Evolutionary conservation across 2,888 invertebrate species (phyloP).

Genomic region (Ochlodes sylvanus): DNA sequence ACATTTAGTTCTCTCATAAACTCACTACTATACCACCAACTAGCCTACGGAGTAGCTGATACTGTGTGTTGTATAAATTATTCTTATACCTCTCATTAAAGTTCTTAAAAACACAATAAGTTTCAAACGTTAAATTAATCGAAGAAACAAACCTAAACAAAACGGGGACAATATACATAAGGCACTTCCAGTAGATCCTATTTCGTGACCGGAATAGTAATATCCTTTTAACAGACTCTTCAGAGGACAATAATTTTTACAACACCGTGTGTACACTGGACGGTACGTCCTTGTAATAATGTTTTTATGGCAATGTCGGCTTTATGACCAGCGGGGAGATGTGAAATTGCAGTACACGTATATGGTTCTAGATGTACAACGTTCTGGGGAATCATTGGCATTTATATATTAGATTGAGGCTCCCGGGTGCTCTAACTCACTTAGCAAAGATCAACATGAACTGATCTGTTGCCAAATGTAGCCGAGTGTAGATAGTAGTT

Average conservation of each 20-base stretch:
- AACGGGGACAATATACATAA: constrained; percentile 4
- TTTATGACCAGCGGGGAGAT: constrained; percentile 7
- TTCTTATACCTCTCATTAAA: too few relatives aligned
- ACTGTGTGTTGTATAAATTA: too few relatives aligned
- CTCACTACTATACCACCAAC: too few relatives aligned
- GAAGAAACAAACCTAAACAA: constrained; percentile 1
- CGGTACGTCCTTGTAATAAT: constrained; percentile 17
- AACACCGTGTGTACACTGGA: neutral
- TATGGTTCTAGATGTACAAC: neutral
- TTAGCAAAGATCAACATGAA: constrained; percentile 1
- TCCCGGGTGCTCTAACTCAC: neutral
- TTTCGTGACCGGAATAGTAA: constrained; percentile 64
- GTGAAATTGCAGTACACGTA: neutral
- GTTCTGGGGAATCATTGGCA: constrained; percentile 6
- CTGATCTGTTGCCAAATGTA: constrained; percentile 3
- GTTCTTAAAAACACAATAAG: too few relatives aligned
- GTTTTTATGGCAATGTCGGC: constrained; percentile 7
- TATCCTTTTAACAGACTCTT: constrained; percentile 66
- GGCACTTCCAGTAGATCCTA: constrained; percentile 39
- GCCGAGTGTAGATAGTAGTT: neutral
- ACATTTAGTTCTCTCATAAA: too few relatives aligned
- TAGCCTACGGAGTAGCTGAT: too few relatives aligned
- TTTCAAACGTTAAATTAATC: neutral
- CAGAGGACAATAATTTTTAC: constrained; percentile 48
- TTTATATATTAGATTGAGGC: constrained; percentile 6